Conservation (phyloP, 2,113 vertebrate genomes). For the Phalacrocorax pelagicus region DNA sequence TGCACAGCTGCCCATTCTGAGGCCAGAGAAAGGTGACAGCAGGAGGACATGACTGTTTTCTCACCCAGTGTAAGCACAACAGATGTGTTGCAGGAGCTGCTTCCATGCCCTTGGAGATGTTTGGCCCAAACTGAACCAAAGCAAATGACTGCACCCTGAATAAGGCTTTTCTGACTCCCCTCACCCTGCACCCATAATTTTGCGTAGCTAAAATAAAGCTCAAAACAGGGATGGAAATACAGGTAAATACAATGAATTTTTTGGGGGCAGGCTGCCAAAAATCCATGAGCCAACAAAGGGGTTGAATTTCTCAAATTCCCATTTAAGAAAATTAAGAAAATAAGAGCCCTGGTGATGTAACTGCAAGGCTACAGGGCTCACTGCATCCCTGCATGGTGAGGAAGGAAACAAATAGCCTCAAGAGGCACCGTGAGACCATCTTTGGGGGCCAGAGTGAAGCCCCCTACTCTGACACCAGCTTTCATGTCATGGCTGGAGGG, state of each 20-base stretch:
- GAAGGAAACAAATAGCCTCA: neutral
- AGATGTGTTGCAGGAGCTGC: neutral
- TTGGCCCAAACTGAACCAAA: neutral
- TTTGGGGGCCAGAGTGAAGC: neutral
- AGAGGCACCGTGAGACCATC: neutral
- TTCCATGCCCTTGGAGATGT: neutral
- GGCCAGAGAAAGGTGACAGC: neutral
- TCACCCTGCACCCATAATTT: rapidly evolving
- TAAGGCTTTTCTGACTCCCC: neutral
- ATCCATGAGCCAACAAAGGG: neutral
- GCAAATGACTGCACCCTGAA: neutral
- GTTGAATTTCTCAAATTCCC: neutral
- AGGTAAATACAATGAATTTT: neutral
- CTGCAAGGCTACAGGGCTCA: neutral
- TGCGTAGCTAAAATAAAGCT: neutral
- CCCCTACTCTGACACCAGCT: neutral
- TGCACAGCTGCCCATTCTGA: neutral
- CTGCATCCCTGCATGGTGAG: neutral
- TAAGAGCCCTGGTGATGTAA: neutral
- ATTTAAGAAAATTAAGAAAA: neutral
- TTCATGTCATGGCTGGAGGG: neutral
- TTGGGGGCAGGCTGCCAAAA: neutral
- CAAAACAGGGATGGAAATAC: neutral
- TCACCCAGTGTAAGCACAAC: neutral
- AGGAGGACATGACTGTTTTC: neutral